Conservation (phyloP, 2,888 invertebrate genomes). For the Microdon myrmicae region DNA sequence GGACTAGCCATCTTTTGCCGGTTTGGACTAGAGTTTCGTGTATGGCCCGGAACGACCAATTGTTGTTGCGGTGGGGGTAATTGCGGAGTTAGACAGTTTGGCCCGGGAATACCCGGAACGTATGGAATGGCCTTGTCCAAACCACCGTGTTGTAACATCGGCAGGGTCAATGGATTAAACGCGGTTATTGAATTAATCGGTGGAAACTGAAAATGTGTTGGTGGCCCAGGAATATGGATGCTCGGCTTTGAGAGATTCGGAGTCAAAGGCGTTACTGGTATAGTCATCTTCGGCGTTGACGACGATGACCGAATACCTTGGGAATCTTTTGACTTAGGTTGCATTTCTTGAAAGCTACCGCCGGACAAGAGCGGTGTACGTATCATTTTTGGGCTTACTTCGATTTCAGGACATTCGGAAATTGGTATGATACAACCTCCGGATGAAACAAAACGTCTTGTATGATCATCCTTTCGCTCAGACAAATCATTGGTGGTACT, state of each 20-base stretch:
- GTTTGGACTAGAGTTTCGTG: constrained; percentile 59
- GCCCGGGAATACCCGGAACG: constrained; percentile 89
- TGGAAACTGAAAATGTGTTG: constrained; percentile 73
- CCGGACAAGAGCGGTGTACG: constrained; percentile 85
- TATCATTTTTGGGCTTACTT: constrained; percentile 78
- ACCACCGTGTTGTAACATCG: constrained; percentile 69
- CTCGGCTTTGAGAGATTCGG: constrained; percentile 71
- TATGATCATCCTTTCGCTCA: constrained; percentile 59
- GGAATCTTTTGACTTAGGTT: constrained; percentile 56
- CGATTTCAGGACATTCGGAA: constrained; percentile 70
- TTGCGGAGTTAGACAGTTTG: constrained; percentile 70
- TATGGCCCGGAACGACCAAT: constrained; percentile 51
- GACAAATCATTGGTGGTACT: constrained; percentile 72
- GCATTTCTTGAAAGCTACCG: constrained; percentile 75
- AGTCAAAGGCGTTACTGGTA: constrained; percentile 70
- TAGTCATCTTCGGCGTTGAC: constrained; percentile 68
- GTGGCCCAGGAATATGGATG: constrained; percentile 53
- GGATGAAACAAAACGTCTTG: constrained; percentile 62
- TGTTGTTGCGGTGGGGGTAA: constrained; percentile 65
- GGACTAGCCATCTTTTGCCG: constrained; percentile 61
- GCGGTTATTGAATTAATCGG: constrained; percentile 77
- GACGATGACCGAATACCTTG: constrained; percentile 56
- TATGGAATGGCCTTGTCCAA: constrained; percentile 83
- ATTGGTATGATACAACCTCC: constrained; percentile 72
- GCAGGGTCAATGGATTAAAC: constrained; percentile 76